These are phyloP conservation scores for Knipowitschia caucasica DNA, from an alignment of 2,797 vertebrate species.

Conservation along the genomic window DNA sequence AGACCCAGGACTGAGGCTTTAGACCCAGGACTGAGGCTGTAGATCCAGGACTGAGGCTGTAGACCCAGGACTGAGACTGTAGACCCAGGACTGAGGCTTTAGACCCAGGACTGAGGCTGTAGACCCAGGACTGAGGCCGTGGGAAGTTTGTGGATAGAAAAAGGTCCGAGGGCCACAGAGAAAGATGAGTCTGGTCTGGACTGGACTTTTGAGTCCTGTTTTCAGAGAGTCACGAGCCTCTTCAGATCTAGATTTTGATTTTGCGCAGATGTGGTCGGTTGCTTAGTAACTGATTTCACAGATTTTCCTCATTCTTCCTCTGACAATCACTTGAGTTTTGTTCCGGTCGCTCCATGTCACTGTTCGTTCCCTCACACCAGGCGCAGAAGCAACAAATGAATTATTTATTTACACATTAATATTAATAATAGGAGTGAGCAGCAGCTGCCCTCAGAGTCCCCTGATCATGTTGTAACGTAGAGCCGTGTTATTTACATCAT, in stretches of 20 bases:
- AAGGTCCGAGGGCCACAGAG: too few relatives aligned
- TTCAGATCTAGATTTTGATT: conserved; percentile 66
- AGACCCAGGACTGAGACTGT: too few relatives aligned
- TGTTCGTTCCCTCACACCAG: conserved; percentile 72
- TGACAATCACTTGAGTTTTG: conserved; percentile 45
- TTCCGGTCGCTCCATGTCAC: conserved; percentile 60
- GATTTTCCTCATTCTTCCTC: conserved; percentile 48
- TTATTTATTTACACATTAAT: conserved; percentile 78
- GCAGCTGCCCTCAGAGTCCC: conserved; percentile 48
- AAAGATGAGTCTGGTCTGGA: too few relatives aligned
- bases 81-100: too few relatives aligned
- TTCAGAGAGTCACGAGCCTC: too few relatives aligned
- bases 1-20: too few relatives aligned
- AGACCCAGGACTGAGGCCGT: too few relatives aligned
- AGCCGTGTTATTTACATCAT: conserved; percentile 34
- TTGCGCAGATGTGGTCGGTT: conserved; percentile 81
- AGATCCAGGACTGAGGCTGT: too few relatives aligned
- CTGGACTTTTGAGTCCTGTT: too few relatives aligned
- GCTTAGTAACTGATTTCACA: conserved; percentile 79
- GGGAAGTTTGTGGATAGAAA: too few relatives aligned
- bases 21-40: too few relatives aligned
- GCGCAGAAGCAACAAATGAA: conserved; percentile 63
- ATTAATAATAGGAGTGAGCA: conserved; percentile 70
- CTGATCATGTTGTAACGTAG: conserved; percentile 45
- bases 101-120: too few relatives aligned